These are phyloP conservation scores for Petrophora chlorosata DNA, from an alignment of 2,888 invertebrate species.

Conservation along the genomic window DNA sequence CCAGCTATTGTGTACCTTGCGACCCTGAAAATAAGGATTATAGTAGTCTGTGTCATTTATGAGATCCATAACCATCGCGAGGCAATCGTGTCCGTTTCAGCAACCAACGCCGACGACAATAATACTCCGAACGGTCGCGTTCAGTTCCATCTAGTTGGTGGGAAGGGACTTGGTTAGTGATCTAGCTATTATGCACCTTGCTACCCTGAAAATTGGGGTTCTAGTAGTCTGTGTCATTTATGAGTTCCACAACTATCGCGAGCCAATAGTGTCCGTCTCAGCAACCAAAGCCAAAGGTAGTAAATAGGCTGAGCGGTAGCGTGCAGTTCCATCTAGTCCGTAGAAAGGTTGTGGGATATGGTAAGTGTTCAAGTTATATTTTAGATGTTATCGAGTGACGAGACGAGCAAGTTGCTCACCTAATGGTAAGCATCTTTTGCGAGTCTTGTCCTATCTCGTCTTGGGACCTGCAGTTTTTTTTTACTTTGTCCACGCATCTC, in stretches of 20 bases:
- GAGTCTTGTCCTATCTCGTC: no score
- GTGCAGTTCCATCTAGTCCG: conserved; percentile 87
- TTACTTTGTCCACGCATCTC: no score
- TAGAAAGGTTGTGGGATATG: conserved; percentile 87
- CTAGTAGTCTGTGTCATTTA: no score
- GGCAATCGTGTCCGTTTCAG: conserved; percentile 89
- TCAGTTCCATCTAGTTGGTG: conserved; percentile 87
- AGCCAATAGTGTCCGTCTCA: conserved; percentile 89
- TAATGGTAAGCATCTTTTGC: no score
- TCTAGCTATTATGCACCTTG: neutral
- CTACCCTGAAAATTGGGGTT: no score
- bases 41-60: no score
- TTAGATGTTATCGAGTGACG: no score
- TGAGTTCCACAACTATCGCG: conserved; percentile 93
- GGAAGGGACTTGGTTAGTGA: conserved; percentile 81
- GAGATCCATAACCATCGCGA: conserved; percentile 95
- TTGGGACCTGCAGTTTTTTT: no score
- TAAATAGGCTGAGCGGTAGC: conserved; percentile 90
- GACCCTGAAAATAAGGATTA: no score
- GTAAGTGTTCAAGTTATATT: neutral
- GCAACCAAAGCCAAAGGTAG: conserved; percentile 94
- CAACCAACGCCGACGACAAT: conserved; percentile 93
- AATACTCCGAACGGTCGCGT: conserved; percentile 91
- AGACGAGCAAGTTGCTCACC: no score
- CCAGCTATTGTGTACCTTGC: neutral